Conservation (phyloP, 2,888 invertebrate genomes). For the Limnephilus rhombicus region DNA sequence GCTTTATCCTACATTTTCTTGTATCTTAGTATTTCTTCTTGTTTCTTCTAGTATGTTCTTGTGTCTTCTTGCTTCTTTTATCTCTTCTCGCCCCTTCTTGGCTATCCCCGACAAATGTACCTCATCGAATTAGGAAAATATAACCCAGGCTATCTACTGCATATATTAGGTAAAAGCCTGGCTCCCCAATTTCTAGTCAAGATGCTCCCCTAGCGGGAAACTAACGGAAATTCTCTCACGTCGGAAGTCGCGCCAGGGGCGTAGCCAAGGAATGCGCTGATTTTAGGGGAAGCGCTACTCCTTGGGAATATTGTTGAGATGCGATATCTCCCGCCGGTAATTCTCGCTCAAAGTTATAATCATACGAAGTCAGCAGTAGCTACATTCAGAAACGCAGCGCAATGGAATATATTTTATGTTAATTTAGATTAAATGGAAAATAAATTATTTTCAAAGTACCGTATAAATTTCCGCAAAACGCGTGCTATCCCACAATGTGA, state of each 20-base stretch:
- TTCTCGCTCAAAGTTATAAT: not conserved
- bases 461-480: not conserved
- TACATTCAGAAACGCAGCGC: not conserved
- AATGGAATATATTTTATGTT: not conserved
- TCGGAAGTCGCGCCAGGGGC: constrained; percentile 35
- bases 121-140: not conserved
- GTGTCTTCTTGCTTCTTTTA: no score
- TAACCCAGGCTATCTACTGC: not conserved
- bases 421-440: not conserved
- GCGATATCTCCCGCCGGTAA: not conserved
- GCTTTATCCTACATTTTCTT: no score
- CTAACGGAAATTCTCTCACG: constrained; percentile 18
- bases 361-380: not conserved
- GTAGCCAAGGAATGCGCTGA: not conserved
- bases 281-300: not conserved
- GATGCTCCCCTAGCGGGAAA: constrained; percentile 5
- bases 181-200: not conserved
- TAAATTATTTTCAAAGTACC: not conserved
- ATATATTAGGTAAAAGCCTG: not conserved
- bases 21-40: no score
- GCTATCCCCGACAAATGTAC: not conserved
- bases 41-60: no score
- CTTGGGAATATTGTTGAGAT: constrained; percentile 8
- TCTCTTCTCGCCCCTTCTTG: no score
- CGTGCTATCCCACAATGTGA: not conserved